A percentile compares a stretch with the other conserved stretches of the same genome.
These are phyloP conservation scores for Rhingia campestris DNA, from an alignment of 2,888 invertebrate genomes.

Conservation along the genomic window DNA sequence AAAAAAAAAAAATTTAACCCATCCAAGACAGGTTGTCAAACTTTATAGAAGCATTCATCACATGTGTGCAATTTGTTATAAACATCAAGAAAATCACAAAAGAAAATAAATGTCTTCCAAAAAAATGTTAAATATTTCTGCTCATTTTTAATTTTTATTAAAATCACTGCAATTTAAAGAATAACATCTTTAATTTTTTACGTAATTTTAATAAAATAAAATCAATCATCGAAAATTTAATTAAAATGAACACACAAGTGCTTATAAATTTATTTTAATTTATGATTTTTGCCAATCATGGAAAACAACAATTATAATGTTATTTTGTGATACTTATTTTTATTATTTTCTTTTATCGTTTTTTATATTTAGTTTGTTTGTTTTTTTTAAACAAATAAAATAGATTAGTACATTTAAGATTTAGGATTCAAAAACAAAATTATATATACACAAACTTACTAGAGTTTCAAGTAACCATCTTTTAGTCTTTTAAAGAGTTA, in stretches of 20 bases:
- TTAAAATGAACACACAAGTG: constrained; percentile 15
- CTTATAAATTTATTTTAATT: constrained; percentile 19
- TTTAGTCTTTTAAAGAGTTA: constrained; percentile 51
- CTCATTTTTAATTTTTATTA: constrained; percentile 18
- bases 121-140: constrained; percentile 28
- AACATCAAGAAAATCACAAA: constrained; percentile 64
- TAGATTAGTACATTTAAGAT: constrained; percentile 32
- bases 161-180: constrained; percentile 45
- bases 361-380: constrained; percentile 30
- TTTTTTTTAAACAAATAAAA: constrained; percentile 42
- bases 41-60: constrained; percentile 65
- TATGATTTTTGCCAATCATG: constrained; percentile 14
- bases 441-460: constrained; percentile 48
- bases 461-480: constrained; percentile 57
- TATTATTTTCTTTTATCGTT: constrained; percentile 15
- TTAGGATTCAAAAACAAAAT: constrained; percentile 42
- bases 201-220: constrained; percentile 7
- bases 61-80: constrained; percentile 1
- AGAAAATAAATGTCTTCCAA: constrained; percentile 68
- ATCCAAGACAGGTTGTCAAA: background rate
- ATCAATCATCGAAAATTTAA: constrained; percentile 18
- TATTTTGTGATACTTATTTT: constrained; percentile 67
- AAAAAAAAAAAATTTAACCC: background rate
- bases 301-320: constrained; percentile 17
- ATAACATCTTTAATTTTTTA: background rate